Evolutionary conservation across 2,888 invertebrate species (phyloP), one percentile per base, ranked within the genome.

Genomic region (Nomada fucata): DNA sequence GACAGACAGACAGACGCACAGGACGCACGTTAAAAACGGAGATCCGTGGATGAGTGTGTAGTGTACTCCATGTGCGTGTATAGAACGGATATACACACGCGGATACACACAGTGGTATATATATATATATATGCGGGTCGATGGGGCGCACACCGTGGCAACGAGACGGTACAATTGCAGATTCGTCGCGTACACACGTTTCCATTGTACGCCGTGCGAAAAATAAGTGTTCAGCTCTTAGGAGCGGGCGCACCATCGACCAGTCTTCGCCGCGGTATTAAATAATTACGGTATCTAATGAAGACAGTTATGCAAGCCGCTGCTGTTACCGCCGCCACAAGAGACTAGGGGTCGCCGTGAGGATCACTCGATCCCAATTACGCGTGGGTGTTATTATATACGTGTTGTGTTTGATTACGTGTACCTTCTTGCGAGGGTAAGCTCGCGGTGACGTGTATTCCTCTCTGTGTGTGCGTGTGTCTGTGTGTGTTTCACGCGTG

Each of bases 231-330:
- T 47, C 47, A 20, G 11, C n/a, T 53, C 23, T 10, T 47, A 47
- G 42, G 52, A 11, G 36, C 23, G 44, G 18, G 15, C 20, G n/a
- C 2, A 23, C 50, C 44, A 36, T 47, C 64, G 52, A 69, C 64
- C 36, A 71, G 68, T 76, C 84, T 86, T 85, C 81, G 75, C 71
- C 69, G 70, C 53, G 77, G 61, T 85, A 84, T 89, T 88, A 76
- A 87, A 89, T 88, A 88, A 89, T 89, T 86, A 85, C 76, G 67
- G 69, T 86, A 82, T 87, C 84, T 86, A 86, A 87, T 88, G 85
- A 87, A 85, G 85, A 89, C 89, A 86, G 84, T 89, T 90, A 89
- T 86, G 90, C 85, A 84, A 89, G 82, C 68, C 60, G 79, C 47
- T 15, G 47, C 47, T 47, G 47, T 47, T 47, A 47, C 47, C 47